Conservation (phyloP, 2,888 invertebrate genomes). For the Steinernema scapterisci region DNA sequence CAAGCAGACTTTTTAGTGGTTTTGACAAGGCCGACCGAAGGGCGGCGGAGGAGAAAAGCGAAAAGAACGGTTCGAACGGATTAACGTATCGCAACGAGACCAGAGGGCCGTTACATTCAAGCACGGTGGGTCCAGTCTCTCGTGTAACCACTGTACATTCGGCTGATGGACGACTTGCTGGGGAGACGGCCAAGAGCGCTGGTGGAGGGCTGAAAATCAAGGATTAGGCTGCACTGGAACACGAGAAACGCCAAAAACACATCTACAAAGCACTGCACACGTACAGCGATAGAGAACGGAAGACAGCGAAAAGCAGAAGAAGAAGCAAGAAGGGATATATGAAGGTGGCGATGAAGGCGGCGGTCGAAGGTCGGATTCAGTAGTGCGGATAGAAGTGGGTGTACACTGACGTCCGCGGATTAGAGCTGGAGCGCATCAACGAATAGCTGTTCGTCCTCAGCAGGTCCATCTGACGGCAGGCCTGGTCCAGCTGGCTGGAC, state of each 20-base stretch:
- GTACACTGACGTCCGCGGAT: slow-evolving; percentile 64
- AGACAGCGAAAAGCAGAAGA: background rate
- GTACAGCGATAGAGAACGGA: background rate
- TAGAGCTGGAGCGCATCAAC: slow-evolving; percentile 54
- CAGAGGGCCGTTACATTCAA: background rate
- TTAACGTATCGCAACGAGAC: background rate
- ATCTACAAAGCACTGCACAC: slow-evolving; percentile 19
- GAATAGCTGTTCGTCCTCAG: slow-evolving; percentile 63
- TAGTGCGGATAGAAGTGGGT: slow-evolving; percentile 67
- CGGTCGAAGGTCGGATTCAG: slow-evolving; percentile 41
- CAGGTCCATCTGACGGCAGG: slow-evolving; percentile 65
- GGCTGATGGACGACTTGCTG: slow-evolving; percentile 54
- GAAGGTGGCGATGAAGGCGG: background rate
- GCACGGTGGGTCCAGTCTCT: slow-evolving; percentile 46
- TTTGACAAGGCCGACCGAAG: background rate
- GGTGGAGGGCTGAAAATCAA: slow-evolving; percentile 6
- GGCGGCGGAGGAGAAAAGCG: slow-evolving; percentile 5
- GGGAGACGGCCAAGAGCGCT: slow-evolving; percentile 42
- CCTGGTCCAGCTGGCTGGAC: slow-evolving; percentile 64
- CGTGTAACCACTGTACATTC: slow-evolving; percentile 56
- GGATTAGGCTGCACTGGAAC: background rate
- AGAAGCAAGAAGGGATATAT: background rate
- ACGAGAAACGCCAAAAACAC: background rate
- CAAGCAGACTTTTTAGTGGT: background rate
- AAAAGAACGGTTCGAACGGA: background rate